A percentile compares a stretch with the other conserved stretches of the same genome.
Conservation (phyloP, 2,797 vertebrate genomes). For the Scarus forsteni region DNA sequence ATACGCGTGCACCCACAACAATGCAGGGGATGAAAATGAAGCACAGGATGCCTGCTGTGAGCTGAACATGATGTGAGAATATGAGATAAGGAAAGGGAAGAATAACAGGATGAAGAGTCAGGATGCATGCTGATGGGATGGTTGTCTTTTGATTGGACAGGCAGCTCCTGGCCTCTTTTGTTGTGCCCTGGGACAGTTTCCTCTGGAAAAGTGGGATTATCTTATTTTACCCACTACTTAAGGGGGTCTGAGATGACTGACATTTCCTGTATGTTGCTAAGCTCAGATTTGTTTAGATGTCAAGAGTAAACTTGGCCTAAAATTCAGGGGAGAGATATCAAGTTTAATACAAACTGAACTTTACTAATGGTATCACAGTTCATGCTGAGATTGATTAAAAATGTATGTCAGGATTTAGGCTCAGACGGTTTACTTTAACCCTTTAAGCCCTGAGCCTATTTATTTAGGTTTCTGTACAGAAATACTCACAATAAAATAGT, state of each 20-base stretch:
- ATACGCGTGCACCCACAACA: slow-evolving; percentile 25
- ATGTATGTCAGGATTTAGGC: no score
- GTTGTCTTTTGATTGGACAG: slow-evolving; percentile 16
- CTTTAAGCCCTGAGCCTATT: no score
- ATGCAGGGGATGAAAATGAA: slow-evolving; percentile 45
- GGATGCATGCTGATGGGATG: slow-evolving; percentile 60
- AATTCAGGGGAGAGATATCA: no score
- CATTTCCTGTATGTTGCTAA: slow-evolving; percentile 17
- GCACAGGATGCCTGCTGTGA: slow-evolving; percentile 69
- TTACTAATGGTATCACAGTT: no score
- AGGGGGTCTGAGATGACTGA: not conserved
- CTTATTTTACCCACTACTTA: slow-evolving; percentile 16
- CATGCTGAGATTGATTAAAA: no score
- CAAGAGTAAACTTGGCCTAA: not conserved
- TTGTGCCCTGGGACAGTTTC: slow-evolving; percentile 17
- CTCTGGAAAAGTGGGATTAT: slow-evolving; percentile 24
- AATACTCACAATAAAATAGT: no score
- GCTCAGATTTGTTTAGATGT: not conserved
- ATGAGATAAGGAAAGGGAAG: slow-evolving; percentile 69
- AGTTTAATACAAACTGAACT: no score
- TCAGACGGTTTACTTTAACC: no score
- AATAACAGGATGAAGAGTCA: slow-evolving; percentile 79
- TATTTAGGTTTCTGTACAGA: no score
- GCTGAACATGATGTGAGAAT: slow-evolving; percentile 65
- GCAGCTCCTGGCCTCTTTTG: slow-evolving; percentile 20